Evolutionary conservation across 2,113 vertebrate species (phyloP), one percentile per base, ranked within the genome.

Genomic region (Urocynchramus pylzowi): DNA sequence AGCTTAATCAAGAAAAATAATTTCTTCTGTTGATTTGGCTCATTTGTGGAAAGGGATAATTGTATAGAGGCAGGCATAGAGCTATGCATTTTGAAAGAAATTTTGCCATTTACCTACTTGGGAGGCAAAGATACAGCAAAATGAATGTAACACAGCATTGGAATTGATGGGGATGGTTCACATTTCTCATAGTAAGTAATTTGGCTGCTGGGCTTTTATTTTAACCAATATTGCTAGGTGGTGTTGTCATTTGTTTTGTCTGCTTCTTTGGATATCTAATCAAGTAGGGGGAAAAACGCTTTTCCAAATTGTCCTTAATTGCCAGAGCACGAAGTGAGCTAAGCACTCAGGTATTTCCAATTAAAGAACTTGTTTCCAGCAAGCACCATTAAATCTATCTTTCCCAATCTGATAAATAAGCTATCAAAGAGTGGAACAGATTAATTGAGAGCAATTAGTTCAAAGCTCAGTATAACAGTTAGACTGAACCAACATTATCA

Each of bases 1-100:
- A 98, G 98, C 98, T 99, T 99, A 99, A 99, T 99, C 99, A 99
- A 99, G 99, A 99, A 99, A 99, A 99, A 99, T 99, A 99, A 99
- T 99, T 99, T 98, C 98, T 98, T 97, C 97, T 98, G 97, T 98
- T 98, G 98, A 98, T 98, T 98, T 98, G 97, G 96, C 98, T 98
- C 98, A 98, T 98, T 99, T 98, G 98, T 96, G 96, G 97, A 92
- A 96, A 97, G 87, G 97, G 96, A 98, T 98, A 98, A 98, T 98
- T 98, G 98, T 97, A 79, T 97, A 97, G 94, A 96, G 94, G 95
- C 96, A 94, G 81, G 87, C 69, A 68, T 90, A 86, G 59, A 97
- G 81, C 78, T 88, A 86, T 97, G 94, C 96, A 97, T 97, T 98
- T 97, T 98, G 79, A 97, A 96, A 98, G 97, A 98, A 98, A 97